Evolutionary conservation across 2,113 vertebrate species (phyloP), one percentile per base, ranked within the genome.

Genomic region (Nanorana parkeri): DNA sequence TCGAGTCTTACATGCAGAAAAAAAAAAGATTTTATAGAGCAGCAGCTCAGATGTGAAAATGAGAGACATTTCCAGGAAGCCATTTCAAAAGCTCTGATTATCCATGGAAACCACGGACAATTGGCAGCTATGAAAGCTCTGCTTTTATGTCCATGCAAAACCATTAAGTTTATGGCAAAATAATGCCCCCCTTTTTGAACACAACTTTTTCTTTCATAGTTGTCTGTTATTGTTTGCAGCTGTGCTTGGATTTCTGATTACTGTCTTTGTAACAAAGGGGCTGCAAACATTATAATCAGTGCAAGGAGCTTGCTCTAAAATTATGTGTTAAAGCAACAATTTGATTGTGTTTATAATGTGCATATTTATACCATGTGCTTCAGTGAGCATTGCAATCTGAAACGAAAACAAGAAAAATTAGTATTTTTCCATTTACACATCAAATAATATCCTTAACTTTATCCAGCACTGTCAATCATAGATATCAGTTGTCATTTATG

Each of bases 251-350:
- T 68, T 55, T 23, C 64, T 78, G 24, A 78, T 56, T 78, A 67
- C 4, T 28, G 64, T 32, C 28, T 54, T 52, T 67, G 51, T 56
- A 78, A 36, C 41, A 78, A 78, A 78, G 23, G 17, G 32, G 24
- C 47, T 77, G 5, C 24, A 29, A 64, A 63, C 74, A 68, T 78
- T 78, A 68, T 68, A 78, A 78, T 68, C 61, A 52, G 29, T 78
- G 47, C 51, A 68, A 58, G 26, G 23, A 28, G 64, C 36, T 55
- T 68, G 16, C 77, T 67, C 64, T 78, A 68, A 78, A 56, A 67
- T 78, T 68, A 78, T 78, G 61, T 78, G 76, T 68, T 36, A 67
- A 32, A 68, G 63, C 54, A 52, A 52, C 28, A 68, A 78, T 68
- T 78, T 78, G 11, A 65, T 68, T 78, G 24, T 68, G 64, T 78